Evolutionary conservation across 2,113 vertebrate species (phyloP).

Genomic region (Pelusios castaneus): DNA sequence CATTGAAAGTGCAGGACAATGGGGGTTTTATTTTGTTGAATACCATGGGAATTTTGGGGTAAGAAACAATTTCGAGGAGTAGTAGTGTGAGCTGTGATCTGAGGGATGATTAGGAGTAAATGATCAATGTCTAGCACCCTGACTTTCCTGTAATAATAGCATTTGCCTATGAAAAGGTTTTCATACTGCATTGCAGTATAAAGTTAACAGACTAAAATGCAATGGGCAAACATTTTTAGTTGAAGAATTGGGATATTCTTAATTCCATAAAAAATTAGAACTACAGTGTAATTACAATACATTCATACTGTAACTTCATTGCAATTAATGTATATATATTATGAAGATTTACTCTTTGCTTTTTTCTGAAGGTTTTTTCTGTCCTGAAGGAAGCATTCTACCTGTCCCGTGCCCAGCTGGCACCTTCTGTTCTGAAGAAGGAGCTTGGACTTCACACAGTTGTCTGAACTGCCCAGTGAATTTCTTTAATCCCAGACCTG

Average conservation of each 20-base stretch:
- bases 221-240: fast-evolving
- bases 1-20: background rate
- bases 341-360: background rate
- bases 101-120: background rate
- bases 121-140: fast-evolving
- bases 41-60: background rate
- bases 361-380: constrained; percentile 79
- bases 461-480: constrained; percentile 83
- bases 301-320: background rate
- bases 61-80: fast-evolving
- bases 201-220: background rate
- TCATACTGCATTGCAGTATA: fast-evolving
- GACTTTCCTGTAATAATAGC: background rate
- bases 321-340: fast-evolving
- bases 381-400: constrained; percentile 62
- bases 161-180: fast-evolving
- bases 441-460: background rate
- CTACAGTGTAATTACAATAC: background rate
- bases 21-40: background rate
- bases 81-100: background rate
- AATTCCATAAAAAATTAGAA: fast-evolving
- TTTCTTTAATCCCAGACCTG: constrained; percentile 81
- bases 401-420: constrained; percentile 82
- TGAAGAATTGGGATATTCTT: background rate
- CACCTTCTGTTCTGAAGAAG: constrained; percentile 76